Percentiles rank a stretch among this genome's conserved stretches.
phyloP scores from a whole-genome alignment of 2,797 vertebrate species.

The Tokudaia tokunoshimensis region DNA sequence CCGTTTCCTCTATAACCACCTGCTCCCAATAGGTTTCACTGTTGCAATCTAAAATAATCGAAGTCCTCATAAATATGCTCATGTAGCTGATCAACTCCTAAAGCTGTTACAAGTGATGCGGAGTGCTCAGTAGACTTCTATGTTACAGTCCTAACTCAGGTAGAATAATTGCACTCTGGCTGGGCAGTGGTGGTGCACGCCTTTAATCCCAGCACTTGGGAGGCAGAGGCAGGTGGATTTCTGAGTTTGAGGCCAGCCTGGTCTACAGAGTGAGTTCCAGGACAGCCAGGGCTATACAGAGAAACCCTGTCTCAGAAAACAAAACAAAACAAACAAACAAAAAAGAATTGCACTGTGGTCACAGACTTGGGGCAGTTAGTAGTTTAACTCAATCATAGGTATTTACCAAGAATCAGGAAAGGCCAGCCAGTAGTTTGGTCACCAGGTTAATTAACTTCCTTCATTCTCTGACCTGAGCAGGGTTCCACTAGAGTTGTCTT shows the following conservation, averaged over 20 bases:
- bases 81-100: neutral
- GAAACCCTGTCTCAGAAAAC: too few species aligned
- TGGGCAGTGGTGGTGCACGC: too few species aligned
- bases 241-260: too few species aligned
- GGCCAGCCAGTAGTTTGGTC: neutral
- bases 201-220: too few species aligned
- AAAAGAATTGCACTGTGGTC: neutral
- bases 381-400: neutral
- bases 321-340: too few species aligned
- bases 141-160: neutral
- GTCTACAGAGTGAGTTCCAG: too few species aligned
- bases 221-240: too few species aligned
- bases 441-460: neutral
- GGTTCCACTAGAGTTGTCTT: neutral
- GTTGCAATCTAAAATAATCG: too few species aligned
- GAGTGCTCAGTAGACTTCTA: neutral
- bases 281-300: too few species aligned
- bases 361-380: neutral
- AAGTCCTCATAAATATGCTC: neutral
- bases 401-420: neutral
- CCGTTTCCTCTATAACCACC: rapidly evolving
- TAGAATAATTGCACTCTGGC: too few species aligned
- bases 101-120: neutral
- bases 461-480: neutral
- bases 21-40: neutral